Evolutionary conservation across 2,113 vertebrate genomes (phyloP).

Genomic region (Pantherophis guttatus): DNA sequence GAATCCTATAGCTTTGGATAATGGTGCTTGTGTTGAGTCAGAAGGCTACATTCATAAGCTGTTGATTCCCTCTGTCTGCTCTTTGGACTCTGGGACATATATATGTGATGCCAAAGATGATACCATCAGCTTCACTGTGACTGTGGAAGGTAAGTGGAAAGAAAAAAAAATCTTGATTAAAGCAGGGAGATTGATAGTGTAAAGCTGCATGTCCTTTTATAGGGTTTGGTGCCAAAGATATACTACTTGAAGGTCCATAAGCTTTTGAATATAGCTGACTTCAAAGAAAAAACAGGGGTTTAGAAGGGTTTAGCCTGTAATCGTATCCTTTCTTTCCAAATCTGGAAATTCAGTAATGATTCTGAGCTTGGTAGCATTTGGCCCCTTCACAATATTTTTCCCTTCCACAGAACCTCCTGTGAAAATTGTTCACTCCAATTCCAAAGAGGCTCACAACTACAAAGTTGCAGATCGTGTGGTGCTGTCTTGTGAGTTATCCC

Average conservation of each 20-base stretch:
- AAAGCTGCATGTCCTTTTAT: neutral
- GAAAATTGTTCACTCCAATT: slow-evolving; percentile 77
- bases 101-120: slow-evolving; percentile 67
- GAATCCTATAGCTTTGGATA: slow-evolving; percentile 63
- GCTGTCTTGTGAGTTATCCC: slow-evolving; percentile 87
- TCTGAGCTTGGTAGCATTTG: neutral
- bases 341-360: neutral
- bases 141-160: slow-evolving; percentile 66
- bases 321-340: neutral
- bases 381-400: neutral
- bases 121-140: slow-evolving; percentile 68
- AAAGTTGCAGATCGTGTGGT: slow-evolving; percentile 78
- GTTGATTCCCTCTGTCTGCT: slow-evolving; percentile 58
- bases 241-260: neutral
- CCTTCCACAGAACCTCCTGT: slow-evolving; percentile 77
- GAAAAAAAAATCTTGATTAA: neutral
- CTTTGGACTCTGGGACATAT: slow-evolving; percentile 64
- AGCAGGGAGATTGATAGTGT: neutral
- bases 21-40: slow-evolving; percentile 62
- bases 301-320: neutral
- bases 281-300: no score
- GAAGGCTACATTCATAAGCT: slow-evolving; percentile 62
- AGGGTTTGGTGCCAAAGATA: neutral
- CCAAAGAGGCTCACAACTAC: slow-evolving; percentile 75
- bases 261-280: neutral